Percentiles rank a stretch among this genome's conserved stretches.
Evolutionary conservation across 2,113 vertebrate species (phyloP).

Genomic region (Penelope pileata): DNA sequence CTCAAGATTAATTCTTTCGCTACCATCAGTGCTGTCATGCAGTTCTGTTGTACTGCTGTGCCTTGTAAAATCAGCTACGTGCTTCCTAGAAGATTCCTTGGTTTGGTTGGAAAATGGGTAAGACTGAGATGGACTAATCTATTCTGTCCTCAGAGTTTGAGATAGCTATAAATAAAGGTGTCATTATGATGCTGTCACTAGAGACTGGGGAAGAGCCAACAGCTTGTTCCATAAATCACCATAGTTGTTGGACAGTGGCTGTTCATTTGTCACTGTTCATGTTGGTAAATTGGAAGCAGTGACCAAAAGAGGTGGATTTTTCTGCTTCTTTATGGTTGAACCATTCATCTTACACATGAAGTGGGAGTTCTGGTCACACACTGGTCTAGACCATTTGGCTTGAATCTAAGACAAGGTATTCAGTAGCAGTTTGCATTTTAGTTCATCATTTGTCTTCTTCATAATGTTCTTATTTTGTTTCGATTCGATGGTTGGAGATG

Average conservation of each 20-base stretch:
- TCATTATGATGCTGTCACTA: not conserved
- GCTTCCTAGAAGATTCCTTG: not conserved
- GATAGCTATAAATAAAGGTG: not conserved
- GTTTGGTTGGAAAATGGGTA: not conserved
- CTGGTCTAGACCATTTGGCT: not conserved
- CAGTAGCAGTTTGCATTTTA: not conserved
- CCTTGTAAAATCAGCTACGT: conserved; percentile 4
- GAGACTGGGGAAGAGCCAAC: not conserved
- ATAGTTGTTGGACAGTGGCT: not conserved
- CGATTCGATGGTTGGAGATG: not conserved
- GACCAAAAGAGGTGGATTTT: not conserved
- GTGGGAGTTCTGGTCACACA: not conserved
- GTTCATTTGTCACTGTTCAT: not conserved
- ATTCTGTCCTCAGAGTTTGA: not conserved
- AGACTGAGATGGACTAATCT: not conserved
- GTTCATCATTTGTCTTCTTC: not conserved
- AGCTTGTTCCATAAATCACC: not conserved
- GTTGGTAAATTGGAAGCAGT: not conserved
- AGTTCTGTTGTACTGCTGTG: not conserved
- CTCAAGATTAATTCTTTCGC: conserved; percentile 4
- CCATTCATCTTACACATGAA: not conserved
- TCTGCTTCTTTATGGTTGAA: not conserved
- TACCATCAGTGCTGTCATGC: not conserved
- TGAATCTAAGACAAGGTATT: not conserved
- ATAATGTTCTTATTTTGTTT: not conserved